These are phyloP conservation scores for Laspeyria flexula DNA, from an alignment of 2,888 invertebrate genomes.

Conservation along the genomic window DNA sequence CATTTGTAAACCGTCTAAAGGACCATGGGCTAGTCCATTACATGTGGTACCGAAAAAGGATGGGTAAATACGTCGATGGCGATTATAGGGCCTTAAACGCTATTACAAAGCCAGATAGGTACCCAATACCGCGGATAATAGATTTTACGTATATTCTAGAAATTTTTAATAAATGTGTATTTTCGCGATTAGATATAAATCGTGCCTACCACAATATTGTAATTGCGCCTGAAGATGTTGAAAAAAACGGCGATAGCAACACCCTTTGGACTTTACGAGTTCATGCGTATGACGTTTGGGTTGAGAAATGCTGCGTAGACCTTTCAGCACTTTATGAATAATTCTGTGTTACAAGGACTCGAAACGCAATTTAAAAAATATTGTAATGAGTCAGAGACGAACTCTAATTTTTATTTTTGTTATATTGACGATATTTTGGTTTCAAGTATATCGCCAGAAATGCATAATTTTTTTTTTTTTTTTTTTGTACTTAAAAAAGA, in stretches of 20 bases:
- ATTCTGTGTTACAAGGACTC: not conserved
- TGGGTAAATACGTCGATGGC: not conserved
- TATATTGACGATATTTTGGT: slow-evolving; percentile 4
- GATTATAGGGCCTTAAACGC: not conserved
- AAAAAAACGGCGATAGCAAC: not conserved
- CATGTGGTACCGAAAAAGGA: not conserved
- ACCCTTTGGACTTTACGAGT: not conserved
- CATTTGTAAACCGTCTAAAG: not conserved
- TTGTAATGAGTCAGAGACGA: too few relatives aligned
- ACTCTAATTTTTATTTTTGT: not conserved
- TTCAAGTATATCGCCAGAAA: not conserved
- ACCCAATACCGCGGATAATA: not conserved
- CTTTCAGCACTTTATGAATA: not conserved
- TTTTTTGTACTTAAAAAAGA: too few relatives aligned
- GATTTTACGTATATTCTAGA: not conserved
- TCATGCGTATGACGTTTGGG: not conserved
- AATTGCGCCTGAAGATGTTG: not conserved
- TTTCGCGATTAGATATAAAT: not conserved
- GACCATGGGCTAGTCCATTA: slow-evolving; percentile 1
- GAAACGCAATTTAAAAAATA: too few relatives aligned
- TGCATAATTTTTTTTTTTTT: too few relatives aligned
- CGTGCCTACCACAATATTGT: not conserved
- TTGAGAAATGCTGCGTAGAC: not conserved
- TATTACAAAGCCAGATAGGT: not conserved
- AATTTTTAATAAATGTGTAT: not conserved